A percentile compares a stretch with the other conserved stretches of the same genome.
phyloP scores from a whole-genome alignment of 2,113 vertebrate species.

The Gallinago paraguaiae region DNA sequence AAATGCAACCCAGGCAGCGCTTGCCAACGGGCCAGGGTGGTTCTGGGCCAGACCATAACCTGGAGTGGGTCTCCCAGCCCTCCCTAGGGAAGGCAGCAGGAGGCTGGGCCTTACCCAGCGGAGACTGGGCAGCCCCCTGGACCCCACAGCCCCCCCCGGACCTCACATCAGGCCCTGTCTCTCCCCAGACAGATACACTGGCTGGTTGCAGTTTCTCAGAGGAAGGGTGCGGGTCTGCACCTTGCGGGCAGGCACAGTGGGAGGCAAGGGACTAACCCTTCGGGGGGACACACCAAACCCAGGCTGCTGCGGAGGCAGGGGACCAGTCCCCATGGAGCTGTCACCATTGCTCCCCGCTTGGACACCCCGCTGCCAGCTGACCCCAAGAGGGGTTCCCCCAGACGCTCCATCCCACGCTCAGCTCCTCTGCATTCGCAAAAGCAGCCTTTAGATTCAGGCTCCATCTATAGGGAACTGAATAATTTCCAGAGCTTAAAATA shows the following conservation, averaged over 20 bases:
- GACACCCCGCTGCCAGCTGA: background rate
- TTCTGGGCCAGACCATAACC: background rate
- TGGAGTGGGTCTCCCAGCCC: background rate
- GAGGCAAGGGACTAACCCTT: background rate
- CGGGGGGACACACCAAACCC: no score
- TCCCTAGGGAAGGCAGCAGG: background rate
- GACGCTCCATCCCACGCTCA: background rate
- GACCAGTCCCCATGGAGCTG: background rate
- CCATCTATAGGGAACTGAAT: slow-evolving; percentile 50
- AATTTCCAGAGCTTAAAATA: slow-evolving; percentile 62
- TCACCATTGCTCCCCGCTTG: accelerated
- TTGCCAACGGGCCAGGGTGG: accelerated
- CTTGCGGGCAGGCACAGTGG: background rate
- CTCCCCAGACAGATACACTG: background rate
- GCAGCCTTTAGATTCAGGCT: slow-evolving; percentile 36
- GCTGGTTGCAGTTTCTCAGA: background rate
- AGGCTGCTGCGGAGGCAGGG: background rate
- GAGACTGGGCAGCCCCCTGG: background rate
- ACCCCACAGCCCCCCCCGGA: background rate
- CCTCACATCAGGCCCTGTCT: background rate
- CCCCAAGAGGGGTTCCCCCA: background rate
- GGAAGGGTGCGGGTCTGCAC: background rate
- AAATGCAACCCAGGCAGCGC: background rate
- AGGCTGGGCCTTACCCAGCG: background rate
- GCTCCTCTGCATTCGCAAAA: background rate